Percentiles rank a stretch among this genome's conserved stretches.
Evolutionary conservation across 2,888 invertebrate species (phyloP).

Genomic region (Nomada ferruginata): DNA sequence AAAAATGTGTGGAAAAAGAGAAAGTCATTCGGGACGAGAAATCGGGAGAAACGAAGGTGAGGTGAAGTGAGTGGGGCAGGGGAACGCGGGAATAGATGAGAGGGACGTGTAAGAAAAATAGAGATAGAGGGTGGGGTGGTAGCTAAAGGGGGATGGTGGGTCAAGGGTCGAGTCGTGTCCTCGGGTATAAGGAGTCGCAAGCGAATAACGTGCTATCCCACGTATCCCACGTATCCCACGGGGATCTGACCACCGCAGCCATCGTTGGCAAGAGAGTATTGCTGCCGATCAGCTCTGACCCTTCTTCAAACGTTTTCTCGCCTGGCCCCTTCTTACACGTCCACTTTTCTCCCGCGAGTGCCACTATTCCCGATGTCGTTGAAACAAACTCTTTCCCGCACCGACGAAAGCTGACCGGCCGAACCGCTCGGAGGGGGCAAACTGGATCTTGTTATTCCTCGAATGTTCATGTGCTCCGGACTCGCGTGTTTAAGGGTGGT

Average conservation of each 20-base stretch:
- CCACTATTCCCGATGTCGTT: constrained; percentile 66
- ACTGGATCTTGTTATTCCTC: constrained; percentile 42
- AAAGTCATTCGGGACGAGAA: constrained; percentile 30
- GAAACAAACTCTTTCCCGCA: constrained; percentile 68
- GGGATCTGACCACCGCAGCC: constrained; percentile 68
- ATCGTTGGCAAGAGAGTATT: constrained; percentile 65
- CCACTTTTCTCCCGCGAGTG: constrained; percentile 72
- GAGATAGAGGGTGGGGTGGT: not conserved
- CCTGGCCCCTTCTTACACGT: constrained; percentile 53
- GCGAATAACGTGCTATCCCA: constrained; percentile 77
- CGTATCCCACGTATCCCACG: constrained; percentile 74
- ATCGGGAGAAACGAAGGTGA: constrained; percentile 24
- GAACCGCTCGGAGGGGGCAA: constrained; percentile 19
- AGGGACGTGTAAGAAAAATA: not conserved
- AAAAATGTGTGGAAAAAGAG: constrained; percentile 37
- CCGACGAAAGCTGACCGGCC: constrained; percentile 49
- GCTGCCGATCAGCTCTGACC: constrained; percentile 67
- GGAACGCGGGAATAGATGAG: not conserved
- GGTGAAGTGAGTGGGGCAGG: not conserved
- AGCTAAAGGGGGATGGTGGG: constrained; percentile 23
- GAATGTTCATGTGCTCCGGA: not conserved
- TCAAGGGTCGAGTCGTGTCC: constrained; percentile 63
- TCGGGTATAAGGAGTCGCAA: constrained; percentile 73
- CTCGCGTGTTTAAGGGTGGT: not conserved
- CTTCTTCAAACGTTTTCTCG: constrained; percentile 67